Percentiles rank a stretch among this genome's conserved stretches.
Conservation (phyloP, 2,797 vertebrate species). For the Atherinosoma microstoma region DNA sequence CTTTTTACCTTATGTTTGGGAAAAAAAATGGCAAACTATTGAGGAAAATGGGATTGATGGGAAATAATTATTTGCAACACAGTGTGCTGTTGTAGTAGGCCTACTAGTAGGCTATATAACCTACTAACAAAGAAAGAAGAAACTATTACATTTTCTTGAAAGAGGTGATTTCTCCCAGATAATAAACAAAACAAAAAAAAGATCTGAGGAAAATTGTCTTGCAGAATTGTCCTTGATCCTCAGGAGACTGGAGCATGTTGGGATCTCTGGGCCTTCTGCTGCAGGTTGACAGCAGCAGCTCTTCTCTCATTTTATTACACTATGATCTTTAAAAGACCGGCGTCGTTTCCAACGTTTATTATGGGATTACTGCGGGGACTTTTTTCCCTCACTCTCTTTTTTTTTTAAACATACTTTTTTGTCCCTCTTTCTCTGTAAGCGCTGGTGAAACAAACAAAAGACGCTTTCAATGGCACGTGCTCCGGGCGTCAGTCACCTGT, state of each 20-base stretch:
- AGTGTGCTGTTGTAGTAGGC: not conserved
- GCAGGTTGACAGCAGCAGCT: conserved; percentile 15
- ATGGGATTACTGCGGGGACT: conserved; percentile 24
- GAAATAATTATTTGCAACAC: not conserved
- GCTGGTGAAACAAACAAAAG: conserved; percentile 82
- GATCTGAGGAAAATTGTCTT: not conserved
- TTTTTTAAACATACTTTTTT: not conserved
- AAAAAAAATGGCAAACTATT: not conserved
- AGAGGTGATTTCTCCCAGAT: not conserved
- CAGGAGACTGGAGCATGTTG: not conserved
- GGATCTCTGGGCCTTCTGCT: conserved; percentile 9
- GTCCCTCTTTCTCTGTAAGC: conserved; percentile 48
- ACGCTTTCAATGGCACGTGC: conserved; percentile 80
- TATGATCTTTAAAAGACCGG: conserved; percentile 2
- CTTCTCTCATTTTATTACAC: conserved; percentile 19
- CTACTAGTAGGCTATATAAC: not conserved
- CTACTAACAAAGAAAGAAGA: not conserved
- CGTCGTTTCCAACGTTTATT: conserved; percentile 28
- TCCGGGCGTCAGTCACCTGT: conserved; percentile 83
- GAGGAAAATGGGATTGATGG: no score
- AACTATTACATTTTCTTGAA: not conserved
- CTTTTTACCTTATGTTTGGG: not conserved
- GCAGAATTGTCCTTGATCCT: not conserved
- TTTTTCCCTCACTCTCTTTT: not conserved
- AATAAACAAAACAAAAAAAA: conserved; percentile 3